Evolutionary conservation across 1,140 invertebrate species (phyloP), one percentile per base, ranked within the genome.

Genomic region (Monochamus saltuarius): DNA sequence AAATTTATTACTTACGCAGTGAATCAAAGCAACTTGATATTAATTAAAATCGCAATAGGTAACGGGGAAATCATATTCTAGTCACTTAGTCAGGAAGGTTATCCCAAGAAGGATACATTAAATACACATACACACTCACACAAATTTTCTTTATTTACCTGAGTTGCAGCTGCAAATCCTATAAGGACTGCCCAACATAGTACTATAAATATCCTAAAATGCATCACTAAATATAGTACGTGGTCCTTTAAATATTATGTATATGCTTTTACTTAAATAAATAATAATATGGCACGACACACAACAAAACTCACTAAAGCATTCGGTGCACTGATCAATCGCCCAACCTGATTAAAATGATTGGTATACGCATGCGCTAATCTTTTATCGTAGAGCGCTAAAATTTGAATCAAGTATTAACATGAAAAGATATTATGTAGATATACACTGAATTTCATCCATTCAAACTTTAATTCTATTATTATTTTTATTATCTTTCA

Each of bases 281-380:
- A 16, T 56, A 56, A 56, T 56, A 56, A 56, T 56, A 56, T 56
- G 53, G 53, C 53, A 56, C 53, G 39, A 56, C 53, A 56, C 37
- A 56, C 37, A 45, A 56, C 53, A 56, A 39, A 56, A 56, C 39
- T 42, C 40, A 56, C 53, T 56, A 56, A 29, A 45, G 38, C 53
- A 56, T 54, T 56, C 39, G 45, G 53, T 56, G 45, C 16, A 56
- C 53, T 56, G 53, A 56, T 56, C 53, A 56, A 56, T 56, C 53
- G 40, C 37, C 53, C 29, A 35, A 35, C 22, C 13, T 22, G 10
- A 29, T 35, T 22, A 51, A 22, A n/a, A 35, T 6, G 17, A 16
- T 22, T 9, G 8, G 17, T 9, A 17, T n/a, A 35, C 49, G 35
- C 35, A 37, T 9, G 49, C 49, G 35, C 14, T 14, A 34, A 13